Conservation (phyloP, 2,113 vertebrate species). For the Peromyscus polionotus region DNA sequence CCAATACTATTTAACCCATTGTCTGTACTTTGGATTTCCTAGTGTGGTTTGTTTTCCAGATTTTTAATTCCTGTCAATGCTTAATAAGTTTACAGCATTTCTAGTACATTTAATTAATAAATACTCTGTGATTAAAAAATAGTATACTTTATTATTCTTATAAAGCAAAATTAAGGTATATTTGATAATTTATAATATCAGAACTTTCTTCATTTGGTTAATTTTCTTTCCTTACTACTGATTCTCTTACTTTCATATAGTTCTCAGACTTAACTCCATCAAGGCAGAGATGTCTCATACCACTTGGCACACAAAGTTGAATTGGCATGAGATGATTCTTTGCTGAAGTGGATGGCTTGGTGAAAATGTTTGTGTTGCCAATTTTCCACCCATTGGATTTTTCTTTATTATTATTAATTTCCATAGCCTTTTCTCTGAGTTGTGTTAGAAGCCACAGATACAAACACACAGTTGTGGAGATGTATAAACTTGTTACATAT, state of each 20-base stretch:
- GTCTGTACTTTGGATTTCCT: not conserved
- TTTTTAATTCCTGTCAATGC: not conserved
- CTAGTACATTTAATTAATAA: not conserved
- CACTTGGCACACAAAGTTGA: not conserved
- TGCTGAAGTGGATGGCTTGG: not conserved
- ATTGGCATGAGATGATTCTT: not conserved
- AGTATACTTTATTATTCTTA: not conserved
- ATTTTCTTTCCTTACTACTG: not conserved
- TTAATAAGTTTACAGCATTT: not conserved
- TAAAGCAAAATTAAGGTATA: not conserved
- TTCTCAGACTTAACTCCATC: not conserved
- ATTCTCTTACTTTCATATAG: not conserved
- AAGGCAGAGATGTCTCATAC: not conserved
- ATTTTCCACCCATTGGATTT: not conserved
- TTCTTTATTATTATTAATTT: not conserved
- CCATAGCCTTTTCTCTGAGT: not conserved
- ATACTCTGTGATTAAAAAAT: not conserved
- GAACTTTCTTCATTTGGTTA: not conserved
- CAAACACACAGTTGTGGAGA: not conserved
- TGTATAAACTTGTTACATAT: not conserved
- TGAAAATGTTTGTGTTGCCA: not conserved
- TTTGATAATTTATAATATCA: not conserved
- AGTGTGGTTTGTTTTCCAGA: not conserved
- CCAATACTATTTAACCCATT: not conserved
- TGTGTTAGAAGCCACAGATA: not conserved